phyloP scores from a whole-genome alignment of 1,140 invertebrate species.

The Atopsyche davidsoni region DNA sequence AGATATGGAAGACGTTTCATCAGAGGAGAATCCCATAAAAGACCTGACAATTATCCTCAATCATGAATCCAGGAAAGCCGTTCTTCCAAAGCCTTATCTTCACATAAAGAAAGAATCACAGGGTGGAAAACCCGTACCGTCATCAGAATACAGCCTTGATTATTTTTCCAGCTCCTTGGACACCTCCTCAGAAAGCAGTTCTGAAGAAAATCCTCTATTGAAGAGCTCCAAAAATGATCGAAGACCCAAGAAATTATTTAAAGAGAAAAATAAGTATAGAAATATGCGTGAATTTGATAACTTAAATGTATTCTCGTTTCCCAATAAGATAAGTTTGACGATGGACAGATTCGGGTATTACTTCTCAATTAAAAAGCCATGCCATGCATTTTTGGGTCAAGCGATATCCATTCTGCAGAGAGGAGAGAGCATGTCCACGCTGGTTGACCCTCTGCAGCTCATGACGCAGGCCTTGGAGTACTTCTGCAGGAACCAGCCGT shows the following conservation, averaged over 20 bases:
- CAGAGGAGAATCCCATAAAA: not conserved
- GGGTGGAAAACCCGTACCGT: not conserved
- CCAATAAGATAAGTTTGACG: conserved; percentile 32
- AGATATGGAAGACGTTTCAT: not conserved
- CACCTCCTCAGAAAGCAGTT: conserved; percentile 7
- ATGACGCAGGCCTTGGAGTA: conserved; percentile 14
- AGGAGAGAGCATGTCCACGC: not conserved
- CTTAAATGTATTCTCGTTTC: conserved; percentile 23
- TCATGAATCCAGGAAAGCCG: not conserved
- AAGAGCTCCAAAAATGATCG: conserved; percentile 1
- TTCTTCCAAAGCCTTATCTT: conserved; percentile 3
- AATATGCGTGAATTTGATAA: conserved; percentile 16
- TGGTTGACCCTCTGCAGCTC: conserved; percentile 4
- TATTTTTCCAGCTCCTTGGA: not conserved
- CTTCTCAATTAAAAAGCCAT: conserved; percentile 37
- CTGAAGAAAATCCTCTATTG: conserved; percentile 8
- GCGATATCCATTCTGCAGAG: conserved; percentile 25
- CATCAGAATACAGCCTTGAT: not conserved
- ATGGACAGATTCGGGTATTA: conserved; percentile 35
- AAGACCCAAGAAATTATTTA: conserved; percentile 6
- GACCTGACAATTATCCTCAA: not conserved
- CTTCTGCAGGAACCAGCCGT: conserved; percentile 19
- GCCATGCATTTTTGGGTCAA: conserved; percentile 39
- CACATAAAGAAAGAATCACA: conserved; percentile 4
- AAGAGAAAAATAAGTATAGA: conserved; percentile 13